Percentiles rank a stretch among this genome's conserved stretches.
Conservation (phyloP, 2,797 vertebrate species). For the Odontamblyopus rebecca region DNA sequence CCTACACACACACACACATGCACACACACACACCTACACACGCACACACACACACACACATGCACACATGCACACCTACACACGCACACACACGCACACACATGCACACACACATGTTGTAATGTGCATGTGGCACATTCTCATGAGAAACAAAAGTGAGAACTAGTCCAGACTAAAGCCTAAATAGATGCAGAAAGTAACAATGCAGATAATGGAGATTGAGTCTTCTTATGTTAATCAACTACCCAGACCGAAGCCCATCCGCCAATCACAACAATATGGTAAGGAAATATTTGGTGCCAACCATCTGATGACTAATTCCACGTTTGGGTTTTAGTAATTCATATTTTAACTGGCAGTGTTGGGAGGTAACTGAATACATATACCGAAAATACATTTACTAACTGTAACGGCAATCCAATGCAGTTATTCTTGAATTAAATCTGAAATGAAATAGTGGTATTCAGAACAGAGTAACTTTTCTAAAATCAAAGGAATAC, state of each 20-base stretch:
- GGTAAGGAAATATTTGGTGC: conserved; percentile 18
- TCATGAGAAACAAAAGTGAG: not conserved
- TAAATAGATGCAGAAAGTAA: not conserved
- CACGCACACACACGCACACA: no score
- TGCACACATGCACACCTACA: no score
- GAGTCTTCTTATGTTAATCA: conserved; percentile 18
- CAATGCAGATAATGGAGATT: conserved; percentile 7
- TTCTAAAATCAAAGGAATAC: no score
- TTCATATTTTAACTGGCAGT: not conserved
- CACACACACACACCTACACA: not conserved
- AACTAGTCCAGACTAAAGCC: not conserved
- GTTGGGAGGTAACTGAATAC: no score
- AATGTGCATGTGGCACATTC: not conserved
- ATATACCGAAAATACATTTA: no score
- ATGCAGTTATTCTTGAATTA: no score
- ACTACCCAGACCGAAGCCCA: not conserved
- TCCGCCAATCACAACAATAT: not conserved
- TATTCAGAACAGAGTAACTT: no score
- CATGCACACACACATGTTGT: not conserved
- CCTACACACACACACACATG: not conserved
- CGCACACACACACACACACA: no score
- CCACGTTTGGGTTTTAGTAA: not conserved
- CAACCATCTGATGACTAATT: not conserved
- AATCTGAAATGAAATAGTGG: no score
- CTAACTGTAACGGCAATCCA: no score